These are phyloP conservation scores for Labrus mixtus DNA, from an alignment of 2,113 vertebrate genomes.

Conservation along the genomic window DNA sequence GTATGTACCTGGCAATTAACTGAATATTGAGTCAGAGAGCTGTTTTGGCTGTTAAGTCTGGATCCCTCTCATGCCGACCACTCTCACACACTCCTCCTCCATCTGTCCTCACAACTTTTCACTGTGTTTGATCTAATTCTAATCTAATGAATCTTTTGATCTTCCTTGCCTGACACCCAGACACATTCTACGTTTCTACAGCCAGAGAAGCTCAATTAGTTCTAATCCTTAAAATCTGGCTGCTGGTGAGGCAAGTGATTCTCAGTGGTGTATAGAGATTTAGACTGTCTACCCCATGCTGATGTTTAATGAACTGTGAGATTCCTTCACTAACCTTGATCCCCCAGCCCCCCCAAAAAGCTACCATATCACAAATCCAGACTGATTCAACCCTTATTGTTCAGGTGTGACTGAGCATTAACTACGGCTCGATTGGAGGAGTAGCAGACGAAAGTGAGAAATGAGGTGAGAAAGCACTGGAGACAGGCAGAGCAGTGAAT, in stretches of 20 bases:
- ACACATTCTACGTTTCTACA: slow-evolving; percentile 58
- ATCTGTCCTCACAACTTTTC: slow-evolving; percentile 58
- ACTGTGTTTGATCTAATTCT: slow-evolving; percentile 73
- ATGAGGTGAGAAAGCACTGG: slow-evolving; percentile 16
- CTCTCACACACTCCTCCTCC: slow-evolving; percentile 45
- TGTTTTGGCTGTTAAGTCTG: slow-evolving; percentile 32
- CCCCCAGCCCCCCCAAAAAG: neutral
- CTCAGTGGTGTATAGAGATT: slow-evolving; percentile 52
- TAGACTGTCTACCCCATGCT: slow-evolving; percentile 21
- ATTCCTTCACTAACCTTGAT: slow-evolving; percentile 35
- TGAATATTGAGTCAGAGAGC: slow-evolving; percentile 30
- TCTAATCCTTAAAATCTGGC: slow-evolving; percentile 67
- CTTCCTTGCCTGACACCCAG: slow-evolving; percentile 58
- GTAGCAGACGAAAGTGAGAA: slow-evolving; percentile 7
- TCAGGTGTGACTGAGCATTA: slow-evolving; percentile 28
- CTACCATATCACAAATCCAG: slow-evolving; percentile 23
- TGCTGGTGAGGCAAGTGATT: slow-evolving; percentile 50
- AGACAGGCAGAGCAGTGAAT: slow-evolving; percentile 18
- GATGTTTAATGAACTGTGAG: slow-evolving; percentile 49
- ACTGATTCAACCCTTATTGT: slow-evolving; percentile 27
- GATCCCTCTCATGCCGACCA: slow-evolving; percentile 48
- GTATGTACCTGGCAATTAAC: slow-evolving; percentile 52
- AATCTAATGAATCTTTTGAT: slow-evolving; percentile 73
- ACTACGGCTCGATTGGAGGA: neutral
- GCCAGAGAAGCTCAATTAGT: slow-evolving; percentile 55